Evolutionary conservation across 2,797 vertebrate species (phyloP).

Genomic region (Enteromius argenteus): DNA sequence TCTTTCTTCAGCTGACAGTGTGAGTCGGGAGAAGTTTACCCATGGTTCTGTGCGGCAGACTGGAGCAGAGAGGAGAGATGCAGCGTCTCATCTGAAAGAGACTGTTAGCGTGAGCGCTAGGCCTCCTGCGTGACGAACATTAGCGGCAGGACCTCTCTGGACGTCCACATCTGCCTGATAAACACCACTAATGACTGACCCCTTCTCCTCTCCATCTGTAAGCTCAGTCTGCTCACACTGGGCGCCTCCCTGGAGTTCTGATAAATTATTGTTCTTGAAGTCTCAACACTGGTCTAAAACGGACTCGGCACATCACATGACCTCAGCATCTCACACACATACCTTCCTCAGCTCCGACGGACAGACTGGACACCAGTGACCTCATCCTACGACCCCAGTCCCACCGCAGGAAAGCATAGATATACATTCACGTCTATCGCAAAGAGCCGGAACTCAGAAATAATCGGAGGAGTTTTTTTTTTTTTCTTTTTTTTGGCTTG

Average conservation of each 20-base stretch:
- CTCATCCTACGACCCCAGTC: constrained; percentile 45
- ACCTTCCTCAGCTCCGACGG: constrained; percentile 62
- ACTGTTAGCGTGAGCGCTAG: constrained; percentile 46
- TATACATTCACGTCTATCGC: constrained; percentile 21
- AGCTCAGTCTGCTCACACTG: constrained; percentile 69
- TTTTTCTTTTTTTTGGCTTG: constrained; percentile 43
- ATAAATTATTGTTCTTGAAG: constrained; percentile 84
- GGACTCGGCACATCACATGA: constrained; percentile 60
- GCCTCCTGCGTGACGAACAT: constrained; percentile 70
- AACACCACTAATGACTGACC: constrained; percentile 75
- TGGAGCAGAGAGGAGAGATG: constrained; percentile 70
- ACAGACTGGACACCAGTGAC: constrained; percentile 69
- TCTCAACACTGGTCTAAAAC: constrained; percentile 83
- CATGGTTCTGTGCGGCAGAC: constrained; percentile 71
- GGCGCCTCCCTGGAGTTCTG: constrained; percentile 72
- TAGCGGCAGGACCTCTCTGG: constrained; percentile 61
- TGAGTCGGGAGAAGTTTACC: constrained; percentile 66
- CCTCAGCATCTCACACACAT: constrained; percentile 66
- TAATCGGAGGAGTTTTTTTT: constrained; percentile 41
- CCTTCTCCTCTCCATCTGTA: constrained; percentile 51
- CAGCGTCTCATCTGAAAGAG: constrained; percentile 65
- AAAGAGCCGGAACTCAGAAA: constrained; percentile 54
- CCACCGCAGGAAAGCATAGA: constrained; percentile 37
- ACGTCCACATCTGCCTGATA: constrained; percentile 69
- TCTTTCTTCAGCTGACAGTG: constrained; percentile 62